Base-by-base conservation (phyloP, 2,888 invertebrate genomes). In the Trissoscelio sp. region DNA sequence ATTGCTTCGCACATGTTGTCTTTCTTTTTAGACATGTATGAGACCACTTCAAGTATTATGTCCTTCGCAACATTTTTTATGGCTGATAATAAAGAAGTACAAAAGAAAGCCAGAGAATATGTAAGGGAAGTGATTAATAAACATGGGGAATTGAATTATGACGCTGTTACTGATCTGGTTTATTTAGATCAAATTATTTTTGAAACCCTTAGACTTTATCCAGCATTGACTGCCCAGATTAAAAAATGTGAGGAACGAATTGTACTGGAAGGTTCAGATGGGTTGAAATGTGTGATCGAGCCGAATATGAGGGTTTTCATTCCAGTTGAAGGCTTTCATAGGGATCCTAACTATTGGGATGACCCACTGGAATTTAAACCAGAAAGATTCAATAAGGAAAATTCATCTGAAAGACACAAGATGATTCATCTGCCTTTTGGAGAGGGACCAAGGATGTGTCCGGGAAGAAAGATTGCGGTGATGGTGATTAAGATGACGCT, bases 21-120 rank as follows among this genome's bases (percentile, higher is more conserved):
- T 6, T 93, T 93, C 84, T 92, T 93, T 83, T 83, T 92, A 1
- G 93, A 93, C 28, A 93, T 92, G 1, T 93, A 91, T 82, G 93
- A 93, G 86, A 93, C 93, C 1, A 92, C 93, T 0, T 92, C 92
- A 24, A 90, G 92, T 1, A 89, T 92, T 1, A 66, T 89, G 91
- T 12, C 92, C 92, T 73, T 88, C 91, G 3, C 85, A 92, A 0
- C 92, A 92, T 82, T 90, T 37, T 4, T 92, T 82, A 83, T 93
- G 2, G 92, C 92, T 1, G 82, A 91, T 5, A 86, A 92, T 83
- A 89, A 86, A 12, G 88, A 92, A 2, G 86, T 92, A 28, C 93
- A 93, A 80, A 87, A 90, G 0, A 91, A 88, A 82, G 82, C 92
- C 9, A 88, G 92, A 12, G 81, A 90, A 16, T 93, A 93, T 88